These are phyloP conservation scores for Phalangium opilio DNA, from an alignment of 2,888 invertebrate species.

Conservation along the genomic window DNA sequence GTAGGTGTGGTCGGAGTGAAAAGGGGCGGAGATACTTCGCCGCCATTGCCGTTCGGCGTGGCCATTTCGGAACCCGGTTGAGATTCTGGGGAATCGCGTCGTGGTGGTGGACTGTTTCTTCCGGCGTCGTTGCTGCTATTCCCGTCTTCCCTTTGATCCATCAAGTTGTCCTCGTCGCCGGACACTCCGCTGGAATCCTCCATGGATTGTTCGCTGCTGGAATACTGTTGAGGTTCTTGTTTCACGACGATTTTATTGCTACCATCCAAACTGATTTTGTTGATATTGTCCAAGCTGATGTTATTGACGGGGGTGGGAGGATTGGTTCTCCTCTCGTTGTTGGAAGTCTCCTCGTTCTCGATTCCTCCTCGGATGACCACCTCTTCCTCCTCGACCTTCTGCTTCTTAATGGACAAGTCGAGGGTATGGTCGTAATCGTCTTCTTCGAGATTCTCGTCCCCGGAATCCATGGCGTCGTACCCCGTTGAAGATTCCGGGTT, in stretches of 20 bases:
- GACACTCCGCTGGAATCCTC: not conserved
- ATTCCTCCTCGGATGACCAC: constrained; percentile 1
- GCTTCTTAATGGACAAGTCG: constrained; percentile 18
- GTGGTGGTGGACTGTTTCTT: too few relatives aligned
- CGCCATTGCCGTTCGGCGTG: too few relatives aligned
- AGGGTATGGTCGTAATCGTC: constrained; percentile 18
- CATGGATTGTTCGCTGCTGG: not conserved
- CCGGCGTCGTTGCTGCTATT: too few relatives aligned
- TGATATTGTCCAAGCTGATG: not conserved
- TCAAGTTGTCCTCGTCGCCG: not conserved
- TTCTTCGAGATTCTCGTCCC: too few relatives aligned
- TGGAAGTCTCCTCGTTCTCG: constrained; percentile 1
- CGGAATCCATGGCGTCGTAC: too few relatives aligned
- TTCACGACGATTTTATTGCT: not conserved
- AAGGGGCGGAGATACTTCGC: too few relatives aligned
- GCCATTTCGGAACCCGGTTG: too few relatives aligned
- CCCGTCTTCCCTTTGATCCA: too few relatives aligned
- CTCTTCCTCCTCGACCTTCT: constrained; percentile 5
- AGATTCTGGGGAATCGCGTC: too few relatives aligned
- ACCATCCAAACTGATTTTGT: not conserved
- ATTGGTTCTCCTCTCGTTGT: not conserved
- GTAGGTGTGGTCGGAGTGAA: too few relatives aligned
- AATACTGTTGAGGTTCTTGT: not conserved
- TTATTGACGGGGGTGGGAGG: constrained; percentile 4
- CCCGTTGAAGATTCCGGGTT: too few relatives aligned